phyloP scores from a whole-genome alignment of 35 echinoderm and acorn worm species.

The Anneissia japonica region DNA sequence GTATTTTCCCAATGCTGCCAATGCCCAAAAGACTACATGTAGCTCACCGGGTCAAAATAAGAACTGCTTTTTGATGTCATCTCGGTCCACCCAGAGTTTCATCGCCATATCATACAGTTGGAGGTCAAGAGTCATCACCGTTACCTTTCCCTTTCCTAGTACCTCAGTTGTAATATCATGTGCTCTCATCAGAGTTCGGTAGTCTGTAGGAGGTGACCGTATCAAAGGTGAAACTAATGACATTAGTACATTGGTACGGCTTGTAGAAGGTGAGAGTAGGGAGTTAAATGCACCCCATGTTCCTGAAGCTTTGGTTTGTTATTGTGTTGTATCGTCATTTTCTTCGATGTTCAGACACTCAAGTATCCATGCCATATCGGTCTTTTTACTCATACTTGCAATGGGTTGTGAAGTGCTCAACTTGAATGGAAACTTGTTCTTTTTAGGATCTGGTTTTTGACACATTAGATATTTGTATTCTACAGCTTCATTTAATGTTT shows the following conservation, averaged over 20 bases:
- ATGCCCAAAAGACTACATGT: neutral
- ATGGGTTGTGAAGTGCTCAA: neutral
- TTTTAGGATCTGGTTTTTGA: neutral
- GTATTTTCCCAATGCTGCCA: neutral
- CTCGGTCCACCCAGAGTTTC: conserved; percentile 7
- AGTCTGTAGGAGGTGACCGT: neutral
- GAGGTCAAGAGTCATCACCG: conserved; percentile 17
- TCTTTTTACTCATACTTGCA: neutral
- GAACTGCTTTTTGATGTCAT: conserved; percentile 7
- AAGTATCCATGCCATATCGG: neutral
- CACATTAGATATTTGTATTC: neutral
- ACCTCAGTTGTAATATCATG: neutral
- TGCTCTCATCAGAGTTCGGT: neutral
- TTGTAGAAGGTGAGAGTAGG: neutral
- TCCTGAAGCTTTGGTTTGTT: neutral
- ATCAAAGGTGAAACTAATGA: neutral
- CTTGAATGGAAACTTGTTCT: neutral
- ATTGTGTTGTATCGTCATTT: neutral
- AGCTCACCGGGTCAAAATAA: conserved; percentile 1
- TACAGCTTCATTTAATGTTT: neutral
- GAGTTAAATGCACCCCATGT: neutral
- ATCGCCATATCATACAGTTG: conserved; percentile 11
- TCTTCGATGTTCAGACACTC: neutral
- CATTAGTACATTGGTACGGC: neutral
- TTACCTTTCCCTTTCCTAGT: neutral